Percentiles rank a stretch among this genome's conserved stretches.
phyloP scores from a whole-genome alignment of 2,797 vertebrate genomes.

The Acanthiza pusilla region DNA sequence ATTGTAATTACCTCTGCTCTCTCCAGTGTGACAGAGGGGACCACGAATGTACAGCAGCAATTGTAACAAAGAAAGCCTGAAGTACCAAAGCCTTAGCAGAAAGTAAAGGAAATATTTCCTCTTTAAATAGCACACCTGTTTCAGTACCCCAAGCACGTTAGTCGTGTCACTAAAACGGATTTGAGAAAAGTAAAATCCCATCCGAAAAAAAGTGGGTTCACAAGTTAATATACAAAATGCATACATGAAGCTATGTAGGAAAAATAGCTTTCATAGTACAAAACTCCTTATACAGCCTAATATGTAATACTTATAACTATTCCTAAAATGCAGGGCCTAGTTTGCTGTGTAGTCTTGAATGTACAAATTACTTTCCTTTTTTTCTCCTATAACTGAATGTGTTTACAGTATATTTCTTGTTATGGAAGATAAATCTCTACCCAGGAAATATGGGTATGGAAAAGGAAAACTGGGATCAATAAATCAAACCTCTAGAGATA shows the following conservation, averaged over 20 bases:
- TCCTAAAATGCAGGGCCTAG: not conserved
- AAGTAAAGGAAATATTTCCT: not conserved
- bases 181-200: not conserved
- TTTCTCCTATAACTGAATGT: not conserved
- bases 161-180: not conserved
- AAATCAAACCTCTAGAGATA: not conserved
- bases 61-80: not conserved
- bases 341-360: not conserved
- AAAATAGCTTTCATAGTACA: not conserved
- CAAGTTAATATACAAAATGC: not conserved
- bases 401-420: not conserved
- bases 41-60: not conserved
- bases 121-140: not conserved
- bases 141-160: not conserved
- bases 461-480: not conserved
- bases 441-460: rapidly evolving
- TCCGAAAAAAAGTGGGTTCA: not conserved
- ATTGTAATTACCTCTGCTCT: not conserved
- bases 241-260: not conserved
- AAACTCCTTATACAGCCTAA: not conserved
- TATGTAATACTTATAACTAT: not conserved
- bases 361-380: not conserved
- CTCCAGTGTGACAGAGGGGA: not conserved
- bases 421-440: not conserved
- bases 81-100: not conserved